Evolutionary conservation across 2,888 invertebrate species (phyloP).

Genomic region (Copidosoma aretas): DNA sequence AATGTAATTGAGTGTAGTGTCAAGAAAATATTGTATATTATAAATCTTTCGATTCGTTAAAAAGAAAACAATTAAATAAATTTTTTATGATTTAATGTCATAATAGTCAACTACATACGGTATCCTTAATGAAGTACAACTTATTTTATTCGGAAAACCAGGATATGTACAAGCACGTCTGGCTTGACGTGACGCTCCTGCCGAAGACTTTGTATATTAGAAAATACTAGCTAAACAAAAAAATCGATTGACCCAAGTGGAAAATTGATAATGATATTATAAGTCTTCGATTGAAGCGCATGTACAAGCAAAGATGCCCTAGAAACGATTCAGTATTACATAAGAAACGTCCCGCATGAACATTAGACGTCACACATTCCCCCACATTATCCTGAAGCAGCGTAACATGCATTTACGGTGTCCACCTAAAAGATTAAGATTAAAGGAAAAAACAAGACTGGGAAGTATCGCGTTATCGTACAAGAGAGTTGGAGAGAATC

Average conservation of each 20-base stretch:
- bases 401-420: slow-evolving; percentile 40
- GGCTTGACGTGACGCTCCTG: slow-evolving; percentile 28
- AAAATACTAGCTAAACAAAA: slow-evolving; percentile 20
- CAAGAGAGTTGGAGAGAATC: slow-evolving; percentile 35
- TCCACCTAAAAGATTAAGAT: slow-evolving; percentile 42
- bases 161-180: slow-evolving; percentile 41
- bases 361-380: slow-evolving; percentile 43
- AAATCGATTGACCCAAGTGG: slow-evolving; percentile 10
- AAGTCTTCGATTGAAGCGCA: slow-evolving; percentile 33
- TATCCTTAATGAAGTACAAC: slow-evolving; percentile 42
- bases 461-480: slow-evolving; percentile 43
- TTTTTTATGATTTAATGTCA: slow-evolving; percentile 38
- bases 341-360: slow-evolving; percentile 43
- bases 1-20: slow-evolving; percentile 40
- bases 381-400: slow-evolving; percentile 43
- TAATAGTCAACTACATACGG: slow-evolving; percentile 25
- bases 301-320: slow-evolving; percentile 33
- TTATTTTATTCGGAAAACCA: slow-evolving; percentile 40
- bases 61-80: slow-evolving; percentile 23
- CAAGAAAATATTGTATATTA: slow-evolving; percentile 39
- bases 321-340: slow-evolving; percentile 43
- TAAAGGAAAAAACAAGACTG: slow-evolving; percentile 42
- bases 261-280: slow-evolving; percentile 18
- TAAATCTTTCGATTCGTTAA: slow-evolving; percentile 39
- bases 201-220: slow-evolving; percentile 19